phyloP scores from a whole-genome alignment of 1,140 invertebrate species.

The Ladona fulva region DNA sequence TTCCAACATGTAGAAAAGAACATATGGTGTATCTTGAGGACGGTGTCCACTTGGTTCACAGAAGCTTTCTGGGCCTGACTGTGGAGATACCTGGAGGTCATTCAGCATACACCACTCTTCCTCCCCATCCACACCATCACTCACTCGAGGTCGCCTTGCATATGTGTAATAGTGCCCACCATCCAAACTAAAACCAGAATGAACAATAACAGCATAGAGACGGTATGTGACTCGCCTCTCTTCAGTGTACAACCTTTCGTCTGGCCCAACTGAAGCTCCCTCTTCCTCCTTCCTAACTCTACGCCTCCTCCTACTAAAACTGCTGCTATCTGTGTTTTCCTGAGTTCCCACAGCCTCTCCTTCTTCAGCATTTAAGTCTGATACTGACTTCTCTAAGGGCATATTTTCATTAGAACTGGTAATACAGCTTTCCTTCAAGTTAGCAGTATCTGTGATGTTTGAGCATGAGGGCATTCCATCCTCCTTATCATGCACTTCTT shows the following conservation, averaged over 20 bases:
- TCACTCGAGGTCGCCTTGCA: constrained; percentile 39
- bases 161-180: constrained; percentile 82
- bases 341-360: neutral
- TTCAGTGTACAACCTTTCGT: neutral
- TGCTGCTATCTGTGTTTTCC: constrained; percentile 5
- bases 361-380: neutral
- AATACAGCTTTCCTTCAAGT: neutral
- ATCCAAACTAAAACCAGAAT: constrained; percentile 70
- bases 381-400: neutral
- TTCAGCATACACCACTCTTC: constrained; percentile 73
- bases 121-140: constrained; percentile 37
- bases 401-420: neutral
- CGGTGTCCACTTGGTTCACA: constrained; percentile 29
- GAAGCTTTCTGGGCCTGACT: constrained; percentile 34
- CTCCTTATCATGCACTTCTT: neutral
- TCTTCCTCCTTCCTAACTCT: neutral
- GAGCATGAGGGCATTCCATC: neutral
- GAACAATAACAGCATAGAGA: constrained; percentile 72
- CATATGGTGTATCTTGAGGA: constrained; percentile 69
- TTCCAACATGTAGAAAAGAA: constrained; percentile 56
- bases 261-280: neutral
- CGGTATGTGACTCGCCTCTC: constrained; percentile 41
- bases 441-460: neutral
- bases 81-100: constrained; percentile 57
- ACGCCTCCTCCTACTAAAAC: neutral